phyloP scores from a whole-genome alignment of 2,888 invertebrate species.

The Hydrotaea cyrtoneurina region DNA sequence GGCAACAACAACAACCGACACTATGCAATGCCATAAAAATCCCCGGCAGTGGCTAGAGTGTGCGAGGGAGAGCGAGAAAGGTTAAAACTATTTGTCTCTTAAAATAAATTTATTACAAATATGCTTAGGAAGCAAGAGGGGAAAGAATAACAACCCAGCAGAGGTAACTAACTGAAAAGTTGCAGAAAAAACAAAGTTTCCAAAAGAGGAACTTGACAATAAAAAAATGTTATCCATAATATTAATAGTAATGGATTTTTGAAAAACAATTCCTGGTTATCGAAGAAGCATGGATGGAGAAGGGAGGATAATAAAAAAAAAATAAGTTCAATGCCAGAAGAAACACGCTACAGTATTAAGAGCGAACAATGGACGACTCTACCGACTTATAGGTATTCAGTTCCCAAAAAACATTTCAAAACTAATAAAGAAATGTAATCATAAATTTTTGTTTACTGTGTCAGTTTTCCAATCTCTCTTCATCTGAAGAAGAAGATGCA shows the following conservation, averaged over 20 bases:
- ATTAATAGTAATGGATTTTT: conserved; percentile 33
- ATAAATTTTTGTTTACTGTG: no score
- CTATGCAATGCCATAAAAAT: conserved; percentile 10
- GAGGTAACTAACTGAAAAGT: conserved; percentile 34
- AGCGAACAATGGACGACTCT: no score
- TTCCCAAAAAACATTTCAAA: no score
- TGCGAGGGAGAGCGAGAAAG: conserved; percentile 11
- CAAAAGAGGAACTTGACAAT: conserved; percentile 14
- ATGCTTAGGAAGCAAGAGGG: conserved; percentile 38
- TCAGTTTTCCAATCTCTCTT: no score
- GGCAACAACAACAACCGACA: neutral
- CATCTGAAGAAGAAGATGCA: no score
- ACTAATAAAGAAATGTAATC: no score
- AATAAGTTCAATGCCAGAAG: neutral
- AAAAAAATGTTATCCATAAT: conserved; percentile 32
- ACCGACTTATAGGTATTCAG: no score
- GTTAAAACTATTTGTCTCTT: conserved; percentile 65
- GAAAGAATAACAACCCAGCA: conserved; percentile 2
- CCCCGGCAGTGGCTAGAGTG: no score
- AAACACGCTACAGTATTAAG: neutral
- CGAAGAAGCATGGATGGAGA: neutral
- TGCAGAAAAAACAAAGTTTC: conserved; percentile 11
- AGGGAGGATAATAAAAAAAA: neutral
- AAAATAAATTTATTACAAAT: conserved; percentile 47
- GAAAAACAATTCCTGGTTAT: neutral